Evolutionary conservation across 2,113 vertebrate species (phyloP).

Genomic region (Pongo abelii): DNA sequence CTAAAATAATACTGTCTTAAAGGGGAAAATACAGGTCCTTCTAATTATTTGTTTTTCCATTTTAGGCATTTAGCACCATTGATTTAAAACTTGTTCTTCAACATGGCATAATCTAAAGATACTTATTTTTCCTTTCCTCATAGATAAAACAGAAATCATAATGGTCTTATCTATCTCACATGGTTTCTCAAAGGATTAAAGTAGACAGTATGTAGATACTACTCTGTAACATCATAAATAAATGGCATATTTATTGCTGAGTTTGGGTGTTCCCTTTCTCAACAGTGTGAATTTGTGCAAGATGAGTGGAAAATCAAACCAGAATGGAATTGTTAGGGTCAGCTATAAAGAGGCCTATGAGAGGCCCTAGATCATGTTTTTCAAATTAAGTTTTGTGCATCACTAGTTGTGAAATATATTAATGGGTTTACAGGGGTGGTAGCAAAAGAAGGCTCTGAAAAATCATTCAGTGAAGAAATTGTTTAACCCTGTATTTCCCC

Average conservation of each 20-base stretch:
- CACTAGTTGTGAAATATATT: slow-evolving; percentile 24
- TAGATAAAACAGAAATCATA: background rate
- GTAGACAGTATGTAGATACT: background rate
- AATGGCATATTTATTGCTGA: background rate
- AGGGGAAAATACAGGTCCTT: background rate
- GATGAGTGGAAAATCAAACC: slow-evolving; percentile 31
- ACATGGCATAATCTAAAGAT: background rate
- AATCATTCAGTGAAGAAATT: background rate
- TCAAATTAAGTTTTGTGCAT: slow-evolving; percentile 20
- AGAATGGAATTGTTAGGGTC: slow-evolving; percentile 28
- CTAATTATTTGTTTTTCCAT: background rate
- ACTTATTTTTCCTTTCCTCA: background rate
- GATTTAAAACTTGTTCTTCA: slow-evolving; percentile 42
- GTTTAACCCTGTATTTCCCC: background rate
- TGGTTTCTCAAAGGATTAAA: background rate
- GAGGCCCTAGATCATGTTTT: background rate
- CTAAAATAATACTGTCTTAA: slow-evolving; percentile 20
- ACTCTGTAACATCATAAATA: background rate
- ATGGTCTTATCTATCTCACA: background rate
- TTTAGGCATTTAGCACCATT: background rate
- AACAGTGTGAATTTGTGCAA: background rate
- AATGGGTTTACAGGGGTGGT: background rate
- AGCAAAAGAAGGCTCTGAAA: background rate
- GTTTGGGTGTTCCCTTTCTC: background rate
- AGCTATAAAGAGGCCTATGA: background rate